These are phyloP conservation scores for Ichneumoninae sp. DNA, from an alignment of 2,888 invertebrate genomes.

Conservation along the genomic window DNA sequence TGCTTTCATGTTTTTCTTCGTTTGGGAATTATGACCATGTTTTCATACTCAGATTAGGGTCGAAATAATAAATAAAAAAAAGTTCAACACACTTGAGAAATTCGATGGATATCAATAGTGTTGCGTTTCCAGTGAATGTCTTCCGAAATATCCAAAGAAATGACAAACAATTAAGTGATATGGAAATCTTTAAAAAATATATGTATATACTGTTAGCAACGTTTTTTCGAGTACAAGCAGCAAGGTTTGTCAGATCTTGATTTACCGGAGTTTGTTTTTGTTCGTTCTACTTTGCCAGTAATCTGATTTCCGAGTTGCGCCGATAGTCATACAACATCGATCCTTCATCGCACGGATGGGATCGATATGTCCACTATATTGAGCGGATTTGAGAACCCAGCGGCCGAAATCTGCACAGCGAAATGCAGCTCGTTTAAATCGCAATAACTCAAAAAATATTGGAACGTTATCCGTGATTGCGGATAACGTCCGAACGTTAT, in stretches of 20 bases:
- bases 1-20: neutral
- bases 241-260: neutral
- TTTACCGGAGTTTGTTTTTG: neutral
- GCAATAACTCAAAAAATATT: neutral
- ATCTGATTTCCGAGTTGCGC: neutral
- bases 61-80: neutral
- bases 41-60: neutral
- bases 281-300: neutral
- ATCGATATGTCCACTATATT: neutral
- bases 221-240: too few species aligned
- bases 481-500: neutral
- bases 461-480: neutral
- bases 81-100: neutral
- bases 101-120: neutral
- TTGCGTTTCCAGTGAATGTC: slow-evolving; percentile 6
- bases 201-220: too few species aligned
- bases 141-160: neutral
- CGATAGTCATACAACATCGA: neutral
- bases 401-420: neutral
- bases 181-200: neutral
- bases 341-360: neutral
- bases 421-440: neutral
- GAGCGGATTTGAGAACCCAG: neutral
- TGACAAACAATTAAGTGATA: neutral
- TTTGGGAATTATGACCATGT: neutral